Percentiles rank a stretch among this genome's conserved stretches.
phyloP scores from a whole-genome alignment of 2,797 vertebrate species.

The Carcharodon carcharias region DNA sequence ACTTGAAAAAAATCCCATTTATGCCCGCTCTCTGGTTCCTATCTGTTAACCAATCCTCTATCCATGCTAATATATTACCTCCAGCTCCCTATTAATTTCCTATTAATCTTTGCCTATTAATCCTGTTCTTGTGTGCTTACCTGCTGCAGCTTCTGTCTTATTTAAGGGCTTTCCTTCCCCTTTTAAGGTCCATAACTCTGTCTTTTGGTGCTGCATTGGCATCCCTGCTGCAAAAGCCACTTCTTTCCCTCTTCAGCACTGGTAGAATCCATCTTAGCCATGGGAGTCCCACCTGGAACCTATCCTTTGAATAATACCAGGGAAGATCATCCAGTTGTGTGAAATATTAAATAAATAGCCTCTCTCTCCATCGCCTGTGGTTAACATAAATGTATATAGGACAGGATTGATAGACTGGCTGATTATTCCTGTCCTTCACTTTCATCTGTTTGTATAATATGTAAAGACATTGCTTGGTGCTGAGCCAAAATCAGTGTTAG shows the following conservation, averaged over 20 bases:
- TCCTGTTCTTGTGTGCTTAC: background rate
- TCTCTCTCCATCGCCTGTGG: background rate
- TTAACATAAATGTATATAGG: background rate
- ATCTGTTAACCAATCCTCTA: too few relatives aligned
- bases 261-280: background rate
- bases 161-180: background rate
- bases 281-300: background rate
- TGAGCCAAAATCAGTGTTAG: background rate
- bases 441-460: background rate
- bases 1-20: too few relatives aligned
- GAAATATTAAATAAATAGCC: background rate
- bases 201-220: background rate
- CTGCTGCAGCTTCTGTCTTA: background rate
- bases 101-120: too few relatives aligned
- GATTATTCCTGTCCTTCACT: background rate
- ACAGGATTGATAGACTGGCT: background rate
- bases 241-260: background rate
- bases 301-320: background rate
- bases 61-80: too few relatives aligned
- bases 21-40: too few relatives aligned
- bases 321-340: background rate
- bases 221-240: too few relatives aligned
- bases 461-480: background rate
- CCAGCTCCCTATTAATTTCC: too few relatives aligned
- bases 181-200: background rate